phyloP scores from a whole-genome alignment of 2,797 vertebrate genomes.

The Smutsia gigantea region DNA sequence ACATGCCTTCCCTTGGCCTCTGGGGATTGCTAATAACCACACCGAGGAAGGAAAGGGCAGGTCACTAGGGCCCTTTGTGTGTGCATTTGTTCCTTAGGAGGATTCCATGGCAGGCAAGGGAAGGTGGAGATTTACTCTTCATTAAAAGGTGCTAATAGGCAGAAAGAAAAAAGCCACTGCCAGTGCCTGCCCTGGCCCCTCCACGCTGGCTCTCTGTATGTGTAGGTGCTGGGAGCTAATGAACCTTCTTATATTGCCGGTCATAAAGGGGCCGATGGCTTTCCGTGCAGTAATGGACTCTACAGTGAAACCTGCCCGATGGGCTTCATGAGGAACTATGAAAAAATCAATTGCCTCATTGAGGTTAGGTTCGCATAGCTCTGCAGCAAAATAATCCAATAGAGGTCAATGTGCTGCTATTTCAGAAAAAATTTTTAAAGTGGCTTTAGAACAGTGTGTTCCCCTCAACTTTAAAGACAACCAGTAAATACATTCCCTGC shows the following conservation, averaged over 20 bases:
- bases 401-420: not conserved
- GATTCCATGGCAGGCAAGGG: not conserved
- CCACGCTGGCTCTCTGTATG: not conserved
- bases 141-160: slow-evolving; percentile 44
- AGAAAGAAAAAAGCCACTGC: not conserved
- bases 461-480: not conserved
- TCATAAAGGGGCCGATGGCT: not conserved
- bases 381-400: not conserved
- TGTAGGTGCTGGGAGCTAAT: slow-evolving; percentile 38
- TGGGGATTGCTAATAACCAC: not conserved
- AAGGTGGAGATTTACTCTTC: slow-evolving; percentile 26
- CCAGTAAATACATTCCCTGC: not conserved
- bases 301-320: not conserved
- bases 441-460: not conserved
- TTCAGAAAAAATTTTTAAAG: slow-evolving; percentile 45
- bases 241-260: slow-evolving; percentile 39
- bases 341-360: slow-evolving; percentile 57
- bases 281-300: not conserved
- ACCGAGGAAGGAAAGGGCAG: not conserved
- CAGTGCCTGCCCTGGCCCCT: not conserved
- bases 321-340: slow-evolving; percentile 26
- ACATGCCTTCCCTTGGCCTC: not conserved
- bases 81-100: not conserved
- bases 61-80: not conserved
- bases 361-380: slow-evolving; percentile 28